Conservation (phyloP, 2,888 invertebrate genomes). For the Andrena minutula region DNA sequence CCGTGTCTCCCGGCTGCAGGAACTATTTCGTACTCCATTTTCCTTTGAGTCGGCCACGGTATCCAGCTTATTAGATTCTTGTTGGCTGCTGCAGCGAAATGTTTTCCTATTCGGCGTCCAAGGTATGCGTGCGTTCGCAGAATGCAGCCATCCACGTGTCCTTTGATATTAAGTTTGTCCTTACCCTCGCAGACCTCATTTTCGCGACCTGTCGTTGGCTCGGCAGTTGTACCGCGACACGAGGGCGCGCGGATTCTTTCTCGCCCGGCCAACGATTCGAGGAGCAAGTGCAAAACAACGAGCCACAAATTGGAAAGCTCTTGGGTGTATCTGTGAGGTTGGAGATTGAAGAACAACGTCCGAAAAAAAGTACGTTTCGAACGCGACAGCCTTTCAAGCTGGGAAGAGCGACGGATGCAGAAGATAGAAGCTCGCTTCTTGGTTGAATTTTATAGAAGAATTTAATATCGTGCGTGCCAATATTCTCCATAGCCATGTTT, state of each 20-base stretch:
- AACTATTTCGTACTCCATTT: constrained; percentile 55
- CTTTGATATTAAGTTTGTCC: constrained; percentile 28
- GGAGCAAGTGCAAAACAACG: constrained; percentile 18
- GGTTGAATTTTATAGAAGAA: constrained; percentile 9
- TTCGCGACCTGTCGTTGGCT: background rate
- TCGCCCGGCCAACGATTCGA: background rate
- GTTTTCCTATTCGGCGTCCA: constrained; percentile 38
- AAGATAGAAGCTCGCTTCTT: background rate
- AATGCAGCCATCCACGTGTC: background rate
- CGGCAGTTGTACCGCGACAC: too few species aligned
- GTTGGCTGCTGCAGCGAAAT: constrained; percentile 23
- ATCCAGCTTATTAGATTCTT: constrained; percentile 70
- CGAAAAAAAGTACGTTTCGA: constrained; percentile 38
- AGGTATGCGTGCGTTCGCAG: background rate
- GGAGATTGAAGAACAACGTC: constrained; percentile 31
- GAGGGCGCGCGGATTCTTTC: background rate
- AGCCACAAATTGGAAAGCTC: background rate
- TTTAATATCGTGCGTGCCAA: constrained; percentile 37
- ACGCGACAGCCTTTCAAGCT: constrained; percentile 38
- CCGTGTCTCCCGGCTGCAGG: constrained; percentile 27
- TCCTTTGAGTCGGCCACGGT: constrained; percentile 54
- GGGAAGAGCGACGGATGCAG: constrained; percentile 2
- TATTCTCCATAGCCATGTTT: background rate
- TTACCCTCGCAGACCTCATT: background rate
- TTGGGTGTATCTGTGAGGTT: background rate